phyloP scores from a whole-genome alignment of 2,888 invertebrate species.

The Chydorus sphaericus region DNA sequence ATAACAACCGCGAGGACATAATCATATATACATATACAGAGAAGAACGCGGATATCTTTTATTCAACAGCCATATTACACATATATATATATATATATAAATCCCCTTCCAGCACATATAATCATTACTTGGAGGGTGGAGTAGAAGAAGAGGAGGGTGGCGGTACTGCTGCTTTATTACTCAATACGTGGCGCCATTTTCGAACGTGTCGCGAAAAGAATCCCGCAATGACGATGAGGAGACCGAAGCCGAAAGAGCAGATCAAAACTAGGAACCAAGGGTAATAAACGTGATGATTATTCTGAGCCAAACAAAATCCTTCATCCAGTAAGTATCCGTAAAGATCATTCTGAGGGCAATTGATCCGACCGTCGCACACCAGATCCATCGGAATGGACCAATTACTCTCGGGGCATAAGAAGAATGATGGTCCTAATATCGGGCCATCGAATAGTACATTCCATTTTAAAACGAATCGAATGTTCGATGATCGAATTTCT shows the following conservation, averaged over 20 bases:
- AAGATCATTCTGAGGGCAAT: not conserved
- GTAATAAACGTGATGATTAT: not conserved
- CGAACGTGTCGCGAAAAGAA: not conserved
- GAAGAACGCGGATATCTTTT: too few species aligned
- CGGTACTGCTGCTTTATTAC: too few species aligned
- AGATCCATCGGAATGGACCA: not conserved
- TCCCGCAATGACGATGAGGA: not conserved
- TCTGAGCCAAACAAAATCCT: not conserved
- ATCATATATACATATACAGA: too few species aligned
- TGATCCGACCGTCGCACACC: not conserved
- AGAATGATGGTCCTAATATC: not conserved
- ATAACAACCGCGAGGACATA: too few species aligned
- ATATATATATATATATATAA: too few species aligned
- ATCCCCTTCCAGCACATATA: too few species aligned
- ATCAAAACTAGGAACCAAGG: not conserved
- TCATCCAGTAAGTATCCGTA: not conserved
- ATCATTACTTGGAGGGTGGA: too few species aligned
- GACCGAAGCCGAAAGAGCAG: not conserved
- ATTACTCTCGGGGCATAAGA: not conserved
- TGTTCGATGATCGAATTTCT: not conserved
- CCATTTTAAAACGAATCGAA: not conserved
- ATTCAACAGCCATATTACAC: too few species aligned
- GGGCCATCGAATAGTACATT: not conserved
- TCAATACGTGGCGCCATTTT: too few species aligned
- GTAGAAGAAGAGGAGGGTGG: too few species aligned